These are phyloP conservation scores for Esox masquinongy DNA, from an alignment of 2,797 vertebrate species.

Conservation along the genomic window DNA sequence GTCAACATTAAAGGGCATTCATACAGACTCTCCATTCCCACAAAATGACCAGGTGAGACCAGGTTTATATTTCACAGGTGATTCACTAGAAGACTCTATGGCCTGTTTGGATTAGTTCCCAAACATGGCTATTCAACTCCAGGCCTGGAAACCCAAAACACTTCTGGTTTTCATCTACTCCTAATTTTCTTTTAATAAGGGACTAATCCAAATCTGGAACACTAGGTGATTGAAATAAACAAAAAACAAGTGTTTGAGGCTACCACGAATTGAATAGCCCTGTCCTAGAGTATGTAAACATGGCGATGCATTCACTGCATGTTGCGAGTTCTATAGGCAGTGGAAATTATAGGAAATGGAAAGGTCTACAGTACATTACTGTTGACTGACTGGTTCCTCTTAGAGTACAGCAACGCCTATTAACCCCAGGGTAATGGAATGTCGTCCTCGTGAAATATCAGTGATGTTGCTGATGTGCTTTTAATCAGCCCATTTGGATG, in stretches of 20 bases:
- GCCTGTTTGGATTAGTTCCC: background rate
- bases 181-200: too few relatives aligned
- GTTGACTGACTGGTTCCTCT: background rate
- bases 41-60: background rate
- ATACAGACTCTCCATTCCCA: background rate
- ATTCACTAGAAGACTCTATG: background rate
- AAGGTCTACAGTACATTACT: background rate
- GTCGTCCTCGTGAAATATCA: slow-evolving; percentile 57
- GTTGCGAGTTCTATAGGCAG: background rate
- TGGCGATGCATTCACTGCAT: background rate
- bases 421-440: background rate
- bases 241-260: too few relatives aligned
- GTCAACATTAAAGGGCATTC: slow-evolving; percentile 2
- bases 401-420: background rate
- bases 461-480: slow-evolving; percentile 43
- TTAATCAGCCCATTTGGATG: slow-evolving; percentile 44
- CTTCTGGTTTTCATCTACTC: too few relatives aligned
- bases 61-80: background rate
- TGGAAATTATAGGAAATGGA: background rate
- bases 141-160: too few relatives aligned
- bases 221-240: too few relatives aligned
- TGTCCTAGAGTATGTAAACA: background rate
- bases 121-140: background rate
- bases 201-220: too few relatives aligned
- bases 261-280: too few relatives aligned